Percentiles rank a stretch among this genome's conserved stretches.
These are phyloP conservation scores for Ochlodes sylvanus DNA, from an alignment of 2,888 invertebrate species.

Conservation along the genomic window DNA sequence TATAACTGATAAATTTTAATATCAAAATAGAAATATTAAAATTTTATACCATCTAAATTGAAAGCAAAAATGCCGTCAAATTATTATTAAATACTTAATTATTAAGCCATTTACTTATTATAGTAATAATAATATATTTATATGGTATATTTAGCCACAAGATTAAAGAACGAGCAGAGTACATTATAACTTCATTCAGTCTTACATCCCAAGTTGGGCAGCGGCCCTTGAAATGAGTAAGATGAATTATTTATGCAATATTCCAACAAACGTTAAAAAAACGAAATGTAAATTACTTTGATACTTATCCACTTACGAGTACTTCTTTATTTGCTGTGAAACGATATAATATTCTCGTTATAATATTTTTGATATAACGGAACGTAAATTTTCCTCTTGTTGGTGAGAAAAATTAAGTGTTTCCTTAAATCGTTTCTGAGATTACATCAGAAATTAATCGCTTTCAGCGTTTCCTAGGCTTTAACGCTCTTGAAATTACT, in stretches of 20 bases:
- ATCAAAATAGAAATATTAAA: no score
- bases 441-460: background rate
- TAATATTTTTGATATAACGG: background rate
- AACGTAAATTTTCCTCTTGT: background rate
- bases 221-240: background rate
- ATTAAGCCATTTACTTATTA: no score
- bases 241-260: background rate
- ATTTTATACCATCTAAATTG: no score
- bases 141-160: background rate
- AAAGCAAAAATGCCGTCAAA: no score
- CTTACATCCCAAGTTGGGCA: background rate
- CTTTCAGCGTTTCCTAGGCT: background rate
- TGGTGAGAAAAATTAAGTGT: background rate
- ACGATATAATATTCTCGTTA: background rate
- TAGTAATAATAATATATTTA: no score
- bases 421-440: background rate
- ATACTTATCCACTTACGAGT: constrained; percentile 9
- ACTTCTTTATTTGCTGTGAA: background rate
- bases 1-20: no score
- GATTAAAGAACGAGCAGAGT: background rate
- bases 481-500: constrained; percentile 2
- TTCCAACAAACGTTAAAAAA: constrained; percentile 1
- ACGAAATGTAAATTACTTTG: background rate
- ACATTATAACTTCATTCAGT: background rate
- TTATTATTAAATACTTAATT: background rate